Percentiles rank a stretch among this genome's conserved stretches.
Conservation (phyloP, 2,888 invertebrate species). For the Litoditis marina region DNA sequence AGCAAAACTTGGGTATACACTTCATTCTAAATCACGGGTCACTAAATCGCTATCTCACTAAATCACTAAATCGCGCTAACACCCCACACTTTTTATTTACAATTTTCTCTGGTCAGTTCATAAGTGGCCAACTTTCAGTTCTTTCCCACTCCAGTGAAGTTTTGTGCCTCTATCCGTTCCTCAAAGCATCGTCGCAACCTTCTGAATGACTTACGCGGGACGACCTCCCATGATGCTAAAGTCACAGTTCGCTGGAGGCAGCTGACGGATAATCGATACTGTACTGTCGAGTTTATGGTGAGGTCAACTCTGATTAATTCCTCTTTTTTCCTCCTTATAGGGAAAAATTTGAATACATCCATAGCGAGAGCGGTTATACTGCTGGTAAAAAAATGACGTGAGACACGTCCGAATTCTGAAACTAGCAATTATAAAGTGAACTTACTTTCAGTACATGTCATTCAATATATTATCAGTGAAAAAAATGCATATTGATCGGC, state of each 20-base stretch:
- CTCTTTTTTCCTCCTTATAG: background rate
- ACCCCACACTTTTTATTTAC: no score
- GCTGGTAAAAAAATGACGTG: no score
- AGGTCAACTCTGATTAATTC: background rate
- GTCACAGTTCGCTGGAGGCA: conserved; percentile 20
- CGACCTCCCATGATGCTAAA: conserved; percentile 9
- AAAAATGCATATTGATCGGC: background rate
- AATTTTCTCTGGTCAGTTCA: background rate
- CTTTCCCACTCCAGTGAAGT: conserved; percentile 43
- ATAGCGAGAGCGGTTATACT: no score
- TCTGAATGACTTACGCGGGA: conserved; percentile 8
- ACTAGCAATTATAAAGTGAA: no score
- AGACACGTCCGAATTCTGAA: no score
- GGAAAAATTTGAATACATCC: no score
- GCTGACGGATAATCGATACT: conserved; percentile 23
- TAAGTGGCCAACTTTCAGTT: conserved; percentile 27
- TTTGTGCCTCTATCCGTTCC: conserved; percentile 45
- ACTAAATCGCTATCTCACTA: background rate
- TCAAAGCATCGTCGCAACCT: conserved; percentile 14
- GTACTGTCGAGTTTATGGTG: conserved; percentile 31
- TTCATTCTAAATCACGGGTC: no score
- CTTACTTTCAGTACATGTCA: no score
- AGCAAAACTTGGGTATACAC: background rate
- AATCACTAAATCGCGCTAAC: no score
- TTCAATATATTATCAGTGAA: background rate